These are phyloP conservation scores for Neoitamus cyanurus DNA, from an alignment of 2,888 invertebrate species.

Conservation along the genomic window DNA sequence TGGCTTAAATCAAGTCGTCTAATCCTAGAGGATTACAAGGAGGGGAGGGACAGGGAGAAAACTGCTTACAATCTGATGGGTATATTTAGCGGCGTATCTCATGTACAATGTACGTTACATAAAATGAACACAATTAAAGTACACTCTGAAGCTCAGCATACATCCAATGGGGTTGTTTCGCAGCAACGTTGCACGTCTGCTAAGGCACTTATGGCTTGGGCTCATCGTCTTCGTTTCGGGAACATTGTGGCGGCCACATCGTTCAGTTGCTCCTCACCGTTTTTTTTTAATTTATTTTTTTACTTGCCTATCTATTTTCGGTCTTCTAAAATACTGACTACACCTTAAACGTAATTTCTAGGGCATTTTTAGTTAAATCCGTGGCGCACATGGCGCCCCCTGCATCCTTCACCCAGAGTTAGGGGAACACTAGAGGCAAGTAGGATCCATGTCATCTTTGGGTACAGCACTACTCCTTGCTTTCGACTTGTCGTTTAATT, in stretches of 20 bases:
- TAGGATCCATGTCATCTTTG: constrained; percentile 1
- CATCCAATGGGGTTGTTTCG: not conserved
- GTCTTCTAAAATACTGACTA: not conserved
- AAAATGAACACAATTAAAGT: constrained; percentile 17
- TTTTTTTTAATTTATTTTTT: not conserved
- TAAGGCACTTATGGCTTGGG: not conserved
- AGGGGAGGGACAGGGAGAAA: not conserved
- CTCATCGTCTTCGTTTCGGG: not conserved
- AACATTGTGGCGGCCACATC: not conserved
- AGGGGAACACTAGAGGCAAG: not conserved
- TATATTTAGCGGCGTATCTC: constrained; percentile 3
- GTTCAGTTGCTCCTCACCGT: not conserved
- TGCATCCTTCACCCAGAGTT: not conserved
- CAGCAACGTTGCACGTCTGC: not conserved
- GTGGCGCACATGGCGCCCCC: not conserved
- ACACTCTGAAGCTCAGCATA: not conserved
- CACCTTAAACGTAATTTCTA: not conserved
- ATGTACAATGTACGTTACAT: not conserved
- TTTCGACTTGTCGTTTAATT: constrained; percentile 5
- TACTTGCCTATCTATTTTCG: not conserved
- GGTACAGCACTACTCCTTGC: not conserved
- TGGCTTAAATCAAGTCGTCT: not conserved
- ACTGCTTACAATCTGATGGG: not conserved
- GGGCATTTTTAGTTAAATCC: not conserved
- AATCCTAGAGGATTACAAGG: not conserved